These are phyloP conservation scores for Antheraea assamensis DNA, from an alignment of 2,888 invertebrate species.

Conservation along the genomic window DNA sequence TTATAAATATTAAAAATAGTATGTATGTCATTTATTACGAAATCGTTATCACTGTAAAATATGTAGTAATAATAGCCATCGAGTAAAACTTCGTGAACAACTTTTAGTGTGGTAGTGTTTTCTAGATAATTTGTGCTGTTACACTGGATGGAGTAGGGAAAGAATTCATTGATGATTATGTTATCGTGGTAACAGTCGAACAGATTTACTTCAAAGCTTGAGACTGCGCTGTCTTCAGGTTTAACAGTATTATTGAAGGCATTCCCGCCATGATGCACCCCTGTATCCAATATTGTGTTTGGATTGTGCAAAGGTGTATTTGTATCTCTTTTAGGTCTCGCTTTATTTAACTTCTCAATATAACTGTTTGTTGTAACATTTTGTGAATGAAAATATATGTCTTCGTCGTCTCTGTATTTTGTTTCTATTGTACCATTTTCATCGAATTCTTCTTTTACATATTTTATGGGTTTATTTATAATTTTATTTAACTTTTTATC, in stretches of 20 bases:
- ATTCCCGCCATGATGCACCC: conserved; percentile 90
- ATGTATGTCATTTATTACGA: conserved; percentile 90
- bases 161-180: conserved; percentile 87
- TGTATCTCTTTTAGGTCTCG: conserved; percentile 57
- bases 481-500: conserved; percentile 33
- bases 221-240: conserved; percentile 85
- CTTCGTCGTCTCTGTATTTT: conserved; percentile 21
- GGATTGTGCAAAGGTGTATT: conserved; percentile 65
- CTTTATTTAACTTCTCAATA: conserved; percentile 27
- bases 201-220: conserved; percentile 91
- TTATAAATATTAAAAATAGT: conserved; percentile 93
- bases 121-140: conserved; percentile 86
- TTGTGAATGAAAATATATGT: conserved; percentile 15
- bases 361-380: conserved; percentile 21
- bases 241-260: conserved; percentile 80
- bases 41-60: conserved; percentile 93
- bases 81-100: conserved; percentile 86
- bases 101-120: conserved; percentile 83
- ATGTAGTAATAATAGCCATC: conserved; percentile 95
- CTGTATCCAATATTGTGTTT: conserved; percentile 85
- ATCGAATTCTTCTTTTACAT: conserved; percentile 24
- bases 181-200: conserved; percentile 89
- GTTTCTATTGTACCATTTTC: conserved; percentile 18
- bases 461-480: conserved; percentile 19
- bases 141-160: conserved; percentile 86